Evolutionary conservation across 2,797 vertebrate species (phyloP).

Genomic region (Lepus oiostolus): DNA sequence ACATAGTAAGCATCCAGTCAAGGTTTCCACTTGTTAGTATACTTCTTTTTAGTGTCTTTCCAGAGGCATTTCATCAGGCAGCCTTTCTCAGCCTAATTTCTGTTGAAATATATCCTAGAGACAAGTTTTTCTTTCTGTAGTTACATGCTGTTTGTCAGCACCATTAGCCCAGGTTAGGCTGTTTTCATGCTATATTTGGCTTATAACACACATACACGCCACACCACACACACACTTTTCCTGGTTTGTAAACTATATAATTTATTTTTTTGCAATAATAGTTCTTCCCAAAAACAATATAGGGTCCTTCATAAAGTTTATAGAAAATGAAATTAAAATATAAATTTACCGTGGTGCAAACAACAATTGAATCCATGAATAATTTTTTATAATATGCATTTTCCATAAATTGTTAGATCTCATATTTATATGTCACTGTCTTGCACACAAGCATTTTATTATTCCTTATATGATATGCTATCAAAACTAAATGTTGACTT

Average conservation of each 20-base stretch:
- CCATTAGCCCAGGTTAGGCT: background rate
- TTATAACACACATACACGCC: background rate
- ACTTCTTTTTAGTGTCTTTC: background rate
- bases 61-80: background rate
- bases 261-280: background rate
- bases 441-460: background rate
- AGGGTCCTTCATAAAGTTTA: too few species aligned
- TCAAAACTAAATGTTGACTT: slow-evolving; percentile 45
- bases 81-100: too few species aligned
- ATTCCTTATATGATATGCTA: background rate
- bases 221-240: too few species aligned
- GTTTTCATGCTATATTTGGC: background rate
- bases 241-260: background rate
- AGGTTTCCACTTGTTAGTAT: background rate
- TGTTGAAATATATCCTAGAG: background rate
- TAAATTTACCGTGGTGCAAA: too few species aligned
- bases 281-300: background rate
- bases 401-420: too few species aligned
- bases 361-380: too few species aligned
- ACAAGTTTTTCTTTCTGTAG: background rate
- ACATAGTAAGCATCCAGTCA: background rate
- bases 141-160: background rate
- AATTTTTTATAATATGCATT: too few species aligned
- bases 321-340: too few species aligned
- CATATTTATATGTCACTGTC: background rate